Evolutionary conservation across 1,140 invertebrate genomes (phyloP), one percentile per base, ranked within the genome.

Genomic region (Lepidurus arcticus): DNA sequence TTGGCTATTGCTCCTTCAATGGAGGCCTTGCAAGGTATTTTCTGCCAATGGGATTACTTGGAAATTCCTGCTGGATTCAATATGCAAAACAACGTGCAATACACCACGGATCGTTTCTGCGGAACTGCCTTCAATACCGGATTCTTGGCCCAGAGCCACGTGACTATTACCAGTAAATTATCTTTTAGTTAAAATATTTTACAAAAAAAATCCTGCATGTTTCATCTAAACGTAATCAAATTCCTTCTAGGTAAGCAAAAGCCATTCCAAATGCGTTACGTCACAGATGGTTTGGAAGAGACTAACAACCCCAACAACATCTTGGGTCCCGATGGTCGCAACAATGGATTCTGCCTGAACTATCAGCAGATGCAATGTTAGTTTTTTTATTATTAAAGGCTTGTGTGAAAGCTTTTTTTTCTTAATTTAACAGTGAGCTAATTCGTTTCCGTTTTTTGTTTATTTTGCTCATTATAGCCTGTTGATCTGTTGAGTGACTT

Each of bases 291-390:
- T 42, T 45, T 53, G 26, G 76, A 76, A n/a, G 9, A 65, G 53
- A 65, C 45, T 45, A 24, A 53, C 76, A 42, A 76, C 44, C 26
- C 76, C 44, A 24, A 76, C 43, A 5, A 5, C 21, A 13, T 45
- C 16, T 53, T 16, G 6, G 44, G 76, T 5, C 53, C 83, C 1
- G 91, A 92, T 81, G 86, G 89, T 78, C 89, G 88, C 53, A 93
- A 93, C 85, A 85, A 90, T 80, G 92, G 92, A 53, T 94, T 93
- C 83, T 88, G 87, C 75, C 83, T 93, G 9, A 86, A 86, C 24
- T 93, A 90, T 83, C 88, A 88, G 75, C 91, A 93, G 85, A 83
- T 89, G 8, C 53, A 65, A 65, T 65, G 13, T 65, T 65, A 65
- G 53, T 65, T 7, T n/a, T 65, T 16, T 21, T 65, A n/a, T n/a